These are phyloP conservation scores for Corythucha ciliata DNA, from an alignment of 2,888 invertebrate species.

Conservation along the genomic window DNA sequence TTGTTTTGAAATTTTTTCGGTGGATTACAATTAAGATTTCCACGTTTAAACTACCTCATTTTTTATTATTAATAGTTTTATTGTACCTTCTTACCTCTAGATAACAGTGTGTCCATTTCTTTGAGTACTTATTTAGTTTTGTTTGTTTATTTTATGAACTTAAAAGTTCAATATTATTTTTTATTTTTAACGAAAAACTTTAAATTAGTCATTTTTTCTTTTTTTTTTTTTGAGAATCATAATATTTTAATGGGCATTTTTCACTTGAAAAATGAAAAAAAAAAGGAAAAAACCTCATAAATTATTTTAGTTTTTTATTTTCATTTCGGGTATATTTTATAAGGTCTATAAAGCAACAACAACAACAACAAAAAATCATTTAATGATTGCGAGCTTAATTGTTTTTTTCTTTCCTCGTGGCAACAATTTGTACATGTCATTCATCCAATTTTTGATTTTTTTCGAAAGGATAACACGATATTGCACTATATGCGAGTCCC, in stretches of 20 bases:
- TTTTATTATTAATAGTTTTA: too few species aligned
- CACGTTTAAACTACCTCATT: constrained; percentile 26
- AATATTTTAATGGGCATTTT: constrained; percentile 33
- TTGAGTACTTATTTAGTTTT: constrained; percentile 20
- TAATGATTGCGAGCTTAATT: constrained; percentile 32
- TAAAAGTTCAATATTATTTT: constrained; percentile 11
- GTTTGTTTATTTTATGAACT: constrained; percentile 12
- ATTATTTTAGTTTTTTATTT: constrained; percentile 26
- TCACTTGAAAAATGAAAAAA: constrained; percentile 30
- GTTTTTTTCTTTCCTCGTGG: constrained; percentile 26
- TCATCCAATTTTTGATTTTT: neutral
- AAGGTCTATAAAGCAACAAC: constrained; percentile 21
- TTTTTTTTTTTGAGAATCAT: constrained; percentile 27
- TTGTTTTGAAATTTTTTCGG: neutral
- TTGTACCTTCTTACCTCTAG: constrained; percentile 24
- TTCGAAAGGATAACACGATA: neutral
- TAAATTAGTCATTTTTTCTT: constrained; percentile 26
- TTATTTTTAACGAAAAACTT: constrained; percentile 12
- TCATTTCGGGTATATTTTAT: constrained; percentile 28
- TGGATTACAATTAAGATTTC: constrained; percentile 1
- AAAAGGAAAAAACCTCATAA: constrained; percentile 22
- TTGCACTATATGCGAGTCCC: neutral
- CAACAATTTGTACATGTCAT: constrained; percentile 36
- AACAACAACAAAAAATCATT: constrained; percentile 30
- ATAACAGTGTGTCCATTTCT: constrained; percentile 29